Evolutionary conservation across 2,113 vertebrate genomes (phyloP).

Genomic region (Ictalurus punctatus): DNA sequence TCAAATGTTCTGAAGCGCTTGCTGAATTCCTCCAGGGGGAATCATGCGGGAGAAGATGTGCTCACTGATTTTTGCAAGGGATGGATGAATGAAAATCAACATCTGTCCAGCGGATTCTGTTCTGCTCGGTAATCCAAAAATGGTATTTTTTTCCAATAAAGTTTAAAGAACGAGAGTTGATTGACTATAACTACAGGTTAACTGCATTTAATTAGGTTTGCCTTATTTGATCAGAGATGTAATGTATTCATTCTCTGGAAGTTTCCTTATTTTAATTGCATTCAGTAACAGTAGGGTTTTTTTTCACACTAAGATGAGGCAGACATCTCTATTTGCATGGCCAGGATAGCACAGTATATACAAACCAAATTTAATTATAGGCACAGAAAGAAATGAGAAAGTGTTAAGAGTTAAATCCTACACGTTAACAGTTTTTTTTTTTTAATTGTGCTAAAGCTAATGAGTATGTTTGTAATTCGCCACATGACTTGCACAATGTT

Average conservation of each 20-base stretch:
- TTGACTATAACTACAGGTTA: background rate
- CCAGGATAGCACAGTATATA: background rate
- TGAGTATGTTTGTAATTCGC: background rate
- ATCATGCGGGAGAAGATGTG: background rate
- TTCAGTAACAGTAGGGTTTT: background rate
- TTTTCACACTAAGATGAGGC: background rate
- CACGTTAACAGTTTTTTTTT: background rate
- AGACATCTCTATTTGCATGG: background rate
- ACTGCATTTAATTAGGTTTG: background rate
- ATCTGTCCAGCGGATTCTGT: background rate
- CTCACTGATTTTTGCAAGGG: background rate
- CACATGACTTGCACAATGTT: background rate
- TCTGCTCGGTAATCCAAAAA: background rate
- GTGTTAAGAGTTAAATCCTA: background rate
- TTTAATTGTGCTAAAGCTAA: background rate
- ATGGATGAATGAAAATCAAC: conserved; percentile 15
- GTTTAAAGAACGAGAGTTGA: background rate
- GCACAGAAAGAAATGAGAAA: background rate
- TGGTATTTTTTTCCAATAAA: background rate
- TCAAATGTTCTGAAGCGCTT: background rate
- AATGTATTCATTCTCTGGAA: background rate
- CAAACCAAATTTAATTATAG: background rate
- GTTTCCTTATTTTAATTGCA: background rate
- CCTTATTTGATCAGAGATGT: background rate
- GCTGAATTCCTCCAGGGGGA: background rate